Conservation (phyloP, 2,888 invertebrate genomes). For the Ophion slaviceki region DNA sequence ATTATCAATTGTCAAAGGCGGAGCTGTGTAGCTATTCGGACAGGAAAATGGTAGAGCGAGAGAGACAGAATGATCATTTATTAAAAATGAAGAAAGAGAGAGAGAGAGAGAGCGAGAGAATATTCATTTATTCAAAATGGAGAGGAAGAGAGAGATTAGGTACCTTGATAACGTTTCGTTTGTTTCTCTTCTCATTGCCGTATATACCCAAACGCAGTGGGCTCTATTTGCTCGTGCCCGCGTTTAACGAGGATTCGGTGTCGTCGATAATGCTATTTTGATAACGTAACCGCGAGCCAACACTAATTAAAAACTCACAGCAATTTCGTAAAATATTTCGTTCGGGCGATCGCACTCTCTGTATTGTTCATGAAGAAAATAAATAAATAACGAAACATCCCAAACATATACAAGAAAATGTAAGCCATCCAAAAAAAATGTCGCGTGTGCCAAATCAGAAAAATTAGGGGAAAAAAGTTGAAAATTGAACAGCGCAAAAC, state of each 20-base stretch:
- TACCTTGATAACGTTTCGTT: not conserved
- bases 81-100: not conserved
- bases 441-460: constrained; percentile 59
- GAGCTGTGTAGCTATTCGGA: not conserved
- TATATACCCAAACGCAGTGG: too few relatives aligned
- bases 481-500: not conserved
- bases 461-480: not conserved
- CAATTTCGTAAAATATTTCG: constrained; percentile 49
- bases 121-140: not conserved
- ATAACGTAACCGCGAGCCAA: constrained; percentile 43
- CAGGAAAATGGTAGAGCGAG: not conserved
- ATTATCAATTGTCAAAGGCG: not conserved
- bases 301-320: constrained; percentile 18
- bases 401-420: constrained; percentile 1
- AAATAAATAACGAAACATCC: not conserved
- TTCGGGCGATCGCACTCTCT: constrained; percentile 22
- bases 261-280: constrained; percentile 42
- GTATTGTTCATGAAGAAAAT: constrained; percentile 16
- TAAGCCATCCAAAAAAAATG: constrained; percentile 40
- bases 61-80: not conserved
- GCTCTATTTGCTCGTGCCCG: constrained; percentile 35
- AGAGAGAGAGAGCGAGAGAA: not conserved
- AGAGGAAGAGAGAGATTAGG: not conserved
- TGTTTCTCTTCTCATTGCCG: not conserved
- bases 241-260: constrained; percentile 30